A percentile compares a stretch with the other conserved stretches of the same genome.
phyloP scores from a whole-genome alignment of 2,113 vertebrate species.

The Cyanocitta stelleri region DNA sequence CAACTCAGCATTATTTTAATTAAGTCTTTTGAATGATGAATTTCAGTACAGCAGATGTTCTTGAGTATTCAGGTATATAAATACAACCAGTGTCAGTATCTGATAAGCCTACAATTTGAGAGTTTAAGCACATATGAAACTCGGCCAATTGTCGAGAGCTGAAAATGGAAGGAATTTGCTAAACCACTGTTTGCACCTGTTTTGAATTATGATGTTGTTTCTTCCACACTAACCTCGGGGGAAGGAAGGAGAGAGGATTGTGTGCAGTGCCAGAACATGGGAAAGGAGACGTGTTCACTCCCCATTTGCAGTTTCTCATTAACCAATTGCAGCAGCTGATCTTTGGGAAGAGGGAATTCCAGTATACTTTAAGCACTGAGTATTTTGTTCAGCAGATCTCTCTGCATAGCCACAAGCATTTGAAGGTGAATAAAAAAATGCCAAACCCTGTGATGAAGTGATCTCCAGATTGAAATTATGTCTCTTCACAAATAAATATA shows the following conservation, averaged over 20 bases:
- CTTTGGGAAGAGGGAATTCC: neutral
- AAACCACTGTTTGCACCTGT: constrained; percentile 16
- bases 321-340: neutral
- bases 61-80: constrained; percentile 62
- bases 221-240: neutral
- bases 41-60: constrained; percentile 63
- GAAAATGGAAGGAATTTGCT: constrained; percentile 28
- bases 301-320: neutral
- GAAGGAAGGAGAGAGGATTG: neutral
- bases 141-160: constrained; percentile 8
- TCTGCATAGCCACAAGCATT: neutral
- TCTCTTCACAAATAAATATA: neutral
- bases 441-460: neutral
- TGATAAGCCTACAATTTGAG: constrained; percentile 28
- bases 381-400: neutral
- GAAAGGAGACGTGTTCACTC: neutral
- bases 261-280: neutral
- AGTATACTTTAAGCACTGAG: neutral
- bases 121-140: constrained; percentile 22
- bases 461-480: neutral
- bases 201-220: constrained; percentile 27
- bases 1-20: constrained; percentile 62
- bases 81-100: constrained; percentile 20
- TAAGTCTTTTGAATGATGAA: constrained; percentile 51
- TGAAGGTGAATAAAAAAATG: neutral